A percentile compares a stretch with the other conserved stretches of the same genome.
Conservation (phyloP, 2,113 vertebrate genomes). For the Gnathonemus echidnorhynchus region DNA sequence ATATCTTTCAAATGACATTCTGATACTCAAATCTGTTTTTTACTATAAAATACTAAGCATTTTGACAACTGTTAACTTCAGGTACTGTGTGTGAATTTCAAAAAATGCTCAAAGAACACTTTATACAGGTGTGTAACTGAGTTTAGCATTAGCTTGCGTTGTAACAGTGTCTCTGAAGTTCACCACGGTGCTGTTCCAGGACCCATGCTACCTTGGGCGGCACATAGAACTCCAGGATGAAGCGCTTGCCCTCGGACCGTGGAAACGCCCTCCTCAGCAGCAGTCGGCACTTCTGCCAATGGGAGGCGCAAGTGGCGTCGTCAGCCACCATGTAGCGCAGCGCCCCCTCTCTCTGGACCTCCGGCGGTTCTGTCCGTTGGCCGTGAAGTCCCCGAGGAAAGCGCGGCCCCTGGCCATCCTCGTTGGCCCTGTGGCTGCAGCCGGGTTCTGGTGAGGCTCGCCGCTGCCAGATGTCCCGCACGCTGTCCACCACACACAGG, state of each 20-base stretch:
- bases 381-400: slow-evolving; percentile 62
- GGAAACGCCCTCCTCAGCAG: slow-evolving; percentile 74
- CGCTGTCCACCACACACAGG: slow-evolving; percentile 86
- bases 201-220: slow-evolving; percentile 81
- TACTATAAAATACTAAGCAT: background rate
- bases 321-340: slow-evolving; percentile 94
- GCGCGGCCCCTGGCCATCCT: slow-evolving; percentile 66
- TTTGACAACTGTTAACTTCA: background rate
- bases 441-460: slow-evolving; percentile 79
- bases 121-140: background rate
- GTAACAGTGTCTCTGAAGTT: background rate
- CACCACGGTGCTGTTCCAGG: background rate
- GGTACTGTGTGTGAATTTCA: background rate
- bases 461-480: slow-evolving; percentile 94
- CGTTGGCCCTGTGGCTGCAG: slow-evolving; percentile 37
- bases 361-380: slow-evolving; percentile 78
- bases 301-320: slow-evolving; percentile 76
- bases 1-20: background rate
- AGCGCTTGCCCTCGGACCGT: slow-evolving; percentile 76
- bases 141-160: background rate
- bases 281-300: slow-evolving; percentile 95
- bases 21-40: background rate
- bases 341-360: slow-evolving; percentile 88
- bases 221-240: slow-evolving; percentile 92
- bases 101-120: background rate